Percentiles rank a stretch among this genome's conserved stretches.
Evolutionary conservation across 2,888 invertebrate genomes (phyloP).

Genomic region (Arrhopalites spinosus): DNA sequence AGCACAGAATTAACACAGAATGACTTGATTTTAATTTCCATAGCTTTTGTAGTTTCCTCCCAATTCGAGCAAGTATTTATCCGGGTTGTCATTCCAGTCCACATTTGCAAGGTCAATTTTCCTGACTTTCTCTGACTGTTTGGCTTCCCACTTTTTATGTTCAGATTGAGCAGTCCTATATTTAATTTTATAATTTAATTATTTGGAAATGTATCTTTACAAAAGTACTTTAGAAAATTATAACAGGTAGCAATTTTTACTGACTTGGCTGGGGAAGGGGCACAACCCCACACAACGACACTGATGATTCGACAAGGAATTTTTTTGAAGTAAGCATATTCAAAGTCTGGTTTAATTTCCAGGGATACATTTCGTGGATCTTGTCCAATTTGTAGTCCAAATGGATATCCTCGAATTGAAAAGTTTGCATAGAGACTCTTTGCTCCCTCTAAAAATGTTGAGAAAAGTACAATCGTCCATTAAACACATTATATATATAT

Average conservation of each 20-base stretch:
- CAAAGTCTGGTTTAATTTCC: slow-evolving; percentile 75
- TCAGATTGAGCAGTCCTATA: slow-evolving; percentile 81
- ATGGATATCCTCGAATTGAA: slow-evolving; percentile 80
- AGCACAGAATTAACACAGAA: no score
- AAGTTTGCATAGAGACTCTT: slow-evolving; percentile 85
- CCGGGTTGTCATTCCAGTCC: slow-evolving; percentile 96
- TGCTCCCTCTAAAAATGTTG: slow-evolving; percentile 62
- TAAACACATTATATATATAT: no score
- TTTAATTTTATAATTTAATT: slow-evolving; percentile 2
- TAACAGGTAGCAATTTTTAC: slow-evolving; percentile 53
- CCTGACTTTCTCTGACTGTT: slow-evolving; percentile 83
- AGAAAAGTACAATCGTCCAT: neutral
- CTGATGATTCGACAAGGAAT: slow-evolving; percentile 68
- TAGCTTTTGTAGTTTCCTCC: slow-evolving; percentile 54
- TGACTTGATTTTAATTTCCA: slow-evolving; percentile 31
- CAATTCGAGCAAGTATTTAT: slow-evolving; percentile 68
- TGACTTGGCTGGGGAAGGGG: slow-evolving; percentile 69
- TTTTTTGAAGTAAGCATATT: slow-evolving; percentile 70
- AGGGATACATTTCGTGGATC: slow-evolving; percentile 79
- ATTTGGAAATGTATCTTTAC: neutral
- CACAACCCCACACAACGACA: slow-evolving; percentile 86
- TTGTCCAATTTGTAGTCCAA: slow-evolving; percentile 79
- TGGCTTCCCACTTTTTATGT: slow-evolving; percentile 88
- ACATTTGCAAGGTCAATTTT: slow-evolving; percentile 84
- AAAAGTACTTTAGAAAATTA: neutral